Evolutionary conservation across 92 coral and sea anemone species (phyloP).

Genomic region (Epizoanthus ramosus): DNA sequence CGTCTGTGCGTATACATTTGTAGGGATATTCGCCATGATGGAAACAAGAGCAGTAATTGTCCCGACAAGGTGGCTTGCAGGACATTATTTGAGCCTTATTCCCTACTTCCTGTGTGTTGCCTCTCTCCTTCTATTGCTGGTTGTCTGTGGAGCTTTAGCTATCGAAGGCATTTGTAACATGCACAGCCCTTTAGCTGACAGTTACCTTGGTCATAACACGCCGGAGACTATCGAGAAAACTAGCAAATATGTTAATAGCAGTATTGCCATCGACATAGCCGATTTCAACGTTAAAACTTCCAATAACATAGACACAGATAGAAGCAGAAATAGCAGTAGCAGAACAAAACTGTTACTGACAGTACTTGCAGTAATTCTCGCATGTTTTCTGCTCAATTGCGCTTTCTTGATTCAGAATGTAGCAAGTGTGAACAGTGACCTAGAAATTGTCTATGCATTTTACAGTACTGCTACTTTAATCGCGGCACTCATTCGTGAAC

Average conservation of each 20-base stretch:
- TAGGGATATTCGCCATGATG: background rate
- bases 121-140: background rate
- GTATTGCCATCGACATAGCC: background rate
- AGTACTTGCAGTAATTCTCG: background rate
- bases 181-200: background rate
- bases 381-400: background rate
- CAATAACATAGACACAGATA: background rate
- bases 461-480: constrained; percentile 14
- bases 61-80: background rate
- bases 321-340: background rate
- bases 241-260: background rate
- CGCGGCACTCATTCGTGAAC: constrained; percentile 11
- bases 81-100: background rate
- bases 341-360: constrained; percentile 5
- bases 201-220: background rate
- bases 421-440: background rate
- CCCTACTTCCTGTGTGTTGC: background rate
- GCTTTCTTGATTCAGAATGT: background rate
- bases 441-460: constrained; percentile 3
- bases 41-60: background rate
- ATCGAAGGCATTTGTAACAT: background rate
- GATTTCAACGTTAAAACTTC: background rate
- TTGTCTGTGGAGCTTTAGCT: background rate
- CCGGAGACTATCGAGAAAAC: too few relatives aligned
- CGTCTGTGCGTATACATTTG: background rate